phyloP scores from a whole-genome alignment of 2,888 invertebrate species.

The Eristalis intricaria region DNA sequence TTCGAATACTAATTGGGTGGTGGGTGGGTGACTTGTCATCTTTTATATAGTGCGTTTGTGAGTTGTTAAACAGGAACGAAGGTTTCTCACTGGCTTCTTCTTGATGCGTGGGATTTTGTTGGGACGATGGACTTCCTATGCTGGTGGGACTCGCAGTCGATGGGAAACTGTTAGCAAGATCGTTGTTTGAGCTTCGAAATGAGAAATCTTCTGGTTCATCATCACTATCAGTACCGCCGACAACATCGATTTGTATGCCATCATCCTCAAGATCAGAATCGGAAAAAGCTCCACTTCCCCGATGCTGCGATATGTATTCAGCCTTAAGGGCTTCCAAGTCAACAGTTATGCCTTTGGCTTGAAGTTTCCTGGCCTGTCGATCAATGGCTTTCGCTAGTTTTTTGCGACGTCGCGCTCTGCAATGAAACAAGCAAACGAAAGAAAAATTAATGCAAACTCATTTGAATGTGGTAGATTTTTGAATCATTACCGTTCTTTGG shows the following conservation, averaged over 20 bases:
- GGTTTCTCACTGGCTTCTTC: conserved; percentile 76
- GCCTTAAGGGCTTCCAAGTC: conserved; percentile 92
- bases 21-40: conserved; percentile 71
- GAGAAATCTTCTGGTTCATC: conserved; percentile 84
- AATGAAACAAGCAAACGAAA: conserved; percentile 16
- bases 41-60: conserved; percentile 49
- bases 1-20: conserved; percentile 83
- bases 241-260: conserved; percentile 91
- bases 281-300: conserved; percentile 83
- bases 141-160: conserved; percentile 75
- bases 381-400: conserved; percentile 95
- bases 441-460: neutral
- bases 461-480: neutral
- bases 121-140: conserved; percentile 74
- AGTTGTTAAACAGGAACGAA: conserved; percentile 49
- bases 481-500: conserved; percentile 87
- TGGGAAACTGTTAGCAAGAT: conserved; percentile 74
- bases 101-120: conserved; percentile 80
- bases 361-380: conserved; percentile 94
- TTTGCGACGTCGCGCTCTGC: conserved; percentile 92
- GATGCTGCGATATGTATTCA: conserved; percentile 92
- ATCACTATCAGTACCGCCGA: conserved; percentile 90
- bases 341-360: conserved; percentile 94
- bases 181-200: conserved; percentile 77
- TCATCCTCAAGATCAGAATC: conserved; percentile 86